Base-by-base conservation (phyloP, 2,113 vertebrate species). In the Channa argus region DNA sequence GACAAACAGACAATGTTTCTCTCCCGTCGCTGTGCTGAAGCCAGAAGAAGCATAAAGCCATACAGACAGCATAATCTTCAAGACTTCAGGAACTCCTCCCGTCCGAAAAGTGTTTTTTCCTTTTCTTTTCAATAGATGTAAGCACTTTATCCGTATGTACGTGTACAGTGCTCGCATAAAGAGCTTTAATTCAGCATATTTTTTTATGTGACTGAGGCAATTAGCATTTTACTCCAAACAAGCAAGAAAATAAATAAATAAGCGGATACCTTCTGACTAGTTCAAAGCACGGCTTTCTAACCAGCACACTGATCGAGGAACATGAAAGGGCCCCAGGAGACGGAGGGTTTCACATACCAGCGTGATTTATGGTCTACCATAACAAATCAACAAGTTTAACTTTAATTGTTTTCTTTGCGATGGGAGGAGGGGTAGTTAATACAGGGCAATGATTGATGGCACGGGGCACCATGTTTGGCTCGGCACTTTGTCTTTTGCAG, bases 301-400 rank as follows among this genome's bases (percentile, higher is more conserved):
- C 70, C 60, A 1, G 68, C 84, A 79, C 74, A 36, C 66, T 83
- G 85, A 89, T 88, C 54, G 74, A 76, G 67, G 78, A 89, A 88
- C 87, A 80, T 83, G 79, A 86, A 84, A 87, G 56, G 74, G 85
- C 71, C 80, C 79, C 80, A 60, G 86, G 85, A 90, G 90, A 91
- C 58, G 87, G 79, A 80, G 83, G 79, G 87, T 88, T 90, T 85
- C 85, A 87, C 89, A 75, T 79, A 86, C 86, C 84, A 58, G 63
- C 4, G 69, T 93, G 92, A 95, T 94, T 93, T 92, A 94, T 95
- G 85, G 77, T 78, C 84, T 46, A 71, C 89, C 80, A 88, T 87
- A 91, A 89, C 86, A 91, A 93, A 94, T 93, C 93, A 94, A 94
- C 93, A 94, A 93, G 91, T 92, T 93, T 89, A 93, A 94, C 87